Conservation (phyloP, 2,113 vertebrate species). For the Gambusia holbrooki region DNA sequence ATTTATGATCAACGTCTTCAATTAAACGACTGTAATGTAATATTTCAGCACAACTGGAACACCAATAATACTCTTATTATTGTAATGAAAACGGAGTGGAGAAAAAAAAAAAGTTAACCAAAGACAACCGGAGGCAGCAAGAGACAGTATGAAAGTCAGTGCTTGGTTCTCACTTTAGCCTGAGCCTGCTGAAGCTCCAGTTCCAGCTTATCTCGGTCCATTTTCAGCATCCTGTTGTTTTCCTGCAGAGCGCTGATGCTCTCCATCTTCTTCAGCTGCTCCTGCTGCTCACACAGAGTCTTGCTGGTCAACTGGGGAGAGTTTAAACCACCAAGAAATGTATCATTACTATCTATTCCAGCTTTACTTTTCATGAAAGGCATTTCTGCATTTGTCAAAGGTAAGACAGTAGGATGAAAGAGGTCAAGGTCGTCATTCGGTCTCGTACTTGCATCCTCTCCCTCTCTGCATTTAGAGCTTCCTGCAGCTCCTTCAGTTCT, state of each 20-base stretch:
- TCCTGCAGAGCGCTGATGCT: constrained; percentile 89
- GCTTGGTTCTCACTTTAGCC: constrained; percentile 79
- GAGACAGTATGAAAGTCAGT: background rate
- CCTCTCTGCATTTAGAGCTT: constrained; percentile 88
- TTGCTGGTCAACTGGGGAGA: constrained; percentile 84
- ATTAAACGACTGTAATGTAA: background rate
- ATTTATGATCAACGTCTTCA: background rate
- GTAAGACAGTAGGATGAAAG: background rate
- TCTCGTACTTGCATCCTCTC: constrained; percentile 90
- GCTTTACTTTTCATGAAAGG: background rate
- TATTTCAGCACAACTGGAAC: background rate
- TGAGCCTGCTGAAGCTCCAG: constrained; percentile 90
- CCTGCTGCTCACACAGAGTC: constrained; percentile 92
- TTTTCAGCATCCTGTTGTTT: constrained; percentile 88
- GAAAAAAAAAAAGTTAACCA: no score
- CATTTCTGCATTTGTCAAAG: background rate
- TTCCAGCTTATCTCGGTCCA: constrained; percentile 89
- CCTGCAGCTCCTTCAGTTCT: constrained; percentile 90
- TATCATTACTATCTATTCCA: background rate
- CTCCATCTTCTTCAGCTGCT: constrained; percentile 93
- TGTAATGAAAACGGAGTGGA: background rate
- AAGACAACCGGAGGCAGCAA: background rate
- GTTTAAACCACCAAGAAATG: background rate
- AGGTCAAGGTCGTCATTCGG: no score
- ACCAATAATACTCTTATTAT: background rate